These are phyloP conservation scores for Leptinotarsa undecemlineata DNA, from an alignment of 1,140 invertebrate species.

Conservation along the genomic window DNA sequence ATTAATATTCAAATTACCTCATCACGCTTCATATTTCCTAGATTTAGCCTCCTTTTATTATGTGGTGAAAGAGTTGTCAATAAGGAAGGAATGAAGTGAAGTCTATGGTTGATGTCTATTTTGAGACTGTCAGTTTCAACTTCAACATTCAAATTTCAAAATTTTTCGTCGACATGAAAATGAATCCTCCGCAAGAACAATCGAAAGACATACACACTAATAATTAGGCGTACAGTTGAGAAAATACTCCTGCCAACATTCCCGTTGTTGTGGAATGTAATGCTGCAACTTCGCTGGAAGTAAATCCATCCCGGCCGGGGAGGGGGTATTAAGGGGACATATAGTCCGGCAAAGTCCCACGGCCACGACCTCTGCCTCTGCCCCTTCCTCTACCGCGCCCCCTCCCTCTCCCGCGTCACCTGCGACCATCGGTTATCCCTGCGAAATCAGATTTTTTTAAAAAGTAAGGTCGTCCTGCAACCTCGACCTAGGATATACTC, in stretches of 20 bases:
- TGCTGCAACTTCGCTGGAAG: constrained; percentile 1
- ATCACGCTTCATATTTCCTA: too few species aligned
- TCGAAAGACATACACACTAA: background rate
- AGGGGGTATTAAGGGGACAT: constrained; percentile 54
- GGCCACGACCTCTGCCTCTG: constrained; percentile 58
- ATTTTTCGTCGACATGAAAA: too few species aligned
- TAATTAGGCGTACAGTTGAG: background rate
- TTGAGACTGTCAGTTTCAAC: too few species aligned
- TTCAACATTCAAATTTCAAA: too few species aligned
- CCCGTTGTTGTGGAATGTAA: background rate
- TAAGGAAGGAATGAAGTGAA: too few species aligned
- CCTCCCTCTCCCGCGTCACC: constrained; percentile 74
- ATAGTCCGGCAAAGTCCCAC: constrained; percentile 47
- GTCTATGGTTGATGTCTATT: too few species aligned
- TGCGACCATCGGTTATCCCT: constrained; percentile 69
- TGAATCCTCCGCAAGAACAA: background rate
- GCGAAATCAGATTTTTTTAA: constrained; percentile 50
- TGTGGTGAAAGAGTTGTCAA: too few species aligned
- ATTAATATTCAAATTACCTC: too few species aligned
- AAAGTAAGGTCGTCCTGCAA: constrained; percentile 17
- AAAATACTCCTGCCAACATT: background rate
- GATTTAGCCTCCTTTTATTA: too few species aligned
- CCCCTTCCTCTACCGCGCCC: constrained; percentile 68
- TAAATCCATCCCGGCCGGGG: constrained; percentile 26
- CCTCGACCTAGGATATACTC: too few species aligned